Evolutionary conservation across 2,888 invertebrate species (phyloP).

Genomic region (Melanostoma scalare): DNA sequence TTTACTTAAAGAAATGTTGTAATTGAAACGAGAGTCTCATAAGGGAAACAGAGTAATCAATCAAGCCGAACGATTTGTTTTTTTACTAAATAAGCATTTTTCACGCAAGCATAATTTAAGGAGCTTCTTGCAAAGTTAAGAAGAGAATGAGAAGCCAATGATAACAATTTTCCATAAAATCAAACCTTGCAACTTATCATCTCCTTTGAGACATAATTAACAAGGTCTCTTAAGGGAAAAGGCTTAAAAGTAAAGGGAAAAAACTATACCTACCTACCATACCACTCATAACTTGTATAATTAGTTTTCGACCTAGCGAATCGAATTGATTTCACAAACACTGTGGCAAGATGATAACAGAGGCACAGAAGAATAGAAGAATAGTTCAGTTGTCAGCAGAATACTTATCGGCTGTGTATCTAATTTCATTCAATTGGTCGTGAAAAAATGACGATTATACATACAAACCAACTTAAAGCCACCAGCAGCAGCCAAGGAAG

Average conservation of each 20-base stretch:
- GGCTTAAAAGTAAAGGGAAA: slow-evolving; percentile 6
- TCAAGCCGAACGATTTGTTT: slow-evolving; percentile 17
- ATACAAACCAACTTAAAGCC: slow-evolving; percentile 6
- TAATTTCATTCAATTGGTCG: slow-evolving; percentile 34
- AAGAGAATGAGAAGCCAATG: slow-evolving; percentile 11
- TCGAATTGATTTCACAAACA: slow-evolving; percentile 11
- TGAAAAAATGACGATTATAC: slow-evolving; percentile 9
- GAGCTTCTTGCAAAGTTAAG: slow-evolving; percentile 8
- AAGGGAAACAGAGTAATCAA: slow-evolving; percentile 26
- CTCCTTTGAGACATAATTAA: slow-evolving; percentile 30
- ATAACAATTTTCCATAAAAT: slow-evolving; percentile 25
- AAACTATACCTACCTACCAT: neutral
- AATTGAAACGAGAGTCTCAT: slow-evolving; percentile 4
- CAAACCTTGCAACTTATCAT: slow-evolving; percentile 26
- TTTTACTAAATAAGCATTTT: neutral
- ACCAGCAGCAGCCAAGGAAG: slow-evolving; percentile 5
- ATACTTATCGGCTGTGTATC: slow-evolving; percentile 39
- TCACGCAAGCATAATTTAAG: neutral
- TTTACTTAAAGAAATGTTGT: slow-evolving; percentile 10
- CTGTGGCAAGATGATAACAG: slow-evolving; percentile 16
- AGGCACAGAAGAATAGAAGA: slow-evolving; percentile 4
- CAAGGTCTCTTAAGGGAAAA: slow-evolving; percentile 6
- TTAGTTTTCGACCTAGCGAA: slow-evolving; percentile 26
- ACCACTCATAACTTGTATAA: slow-evolving; percentile 25
- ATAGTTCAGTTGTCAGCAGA: slow-evolving; percentile 23